A percentile compares a stretch with the other conserved stretches of the same genome.
phyloP scores from a whole-genome alignment of 2,113 vertebrate species.

The Anhinga anhinga region DNA sequence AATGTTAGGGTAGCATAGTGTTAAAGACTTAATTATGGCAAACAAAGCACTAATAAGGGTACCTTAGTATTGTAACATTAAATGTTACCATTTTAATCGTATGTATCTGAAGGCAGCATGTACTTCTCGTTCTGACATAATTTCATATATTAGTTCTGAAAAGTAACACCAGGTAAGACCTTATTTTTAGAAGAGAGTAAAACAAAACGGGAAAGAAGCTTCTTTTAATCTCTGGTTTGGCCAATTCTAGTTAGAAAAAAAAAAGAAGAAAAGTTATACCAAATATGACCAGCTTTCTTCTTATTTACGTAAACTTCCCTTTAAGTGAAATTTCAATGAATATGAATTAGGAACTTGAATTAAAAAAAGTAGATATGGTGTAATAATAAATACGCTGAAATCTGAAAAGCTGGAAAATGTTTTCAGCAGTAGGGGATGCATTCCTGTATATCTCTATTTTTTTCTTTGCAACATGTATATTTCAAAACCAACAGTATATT shows the following conservation, averaged over 20 bases:
- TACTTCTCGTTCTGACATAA: background rate
- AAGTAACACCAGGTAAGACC: background rate
- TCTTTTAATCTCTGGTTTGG: background rate
- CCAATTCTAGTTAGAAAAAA: background rate
- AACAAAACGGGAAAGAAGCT: background rate
- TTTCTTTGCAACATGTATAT: background rate
- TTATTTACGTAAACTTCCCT: background rate
- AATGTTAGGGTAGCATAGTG: background rate
- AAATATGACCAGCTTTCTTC: background rate
- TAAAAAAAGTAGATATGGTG: background rate
- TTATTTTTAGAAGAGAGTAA: background rate
- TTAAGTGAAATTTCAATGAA: background rate
- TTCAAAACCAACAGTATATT: background rate
- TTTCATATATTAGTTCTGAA: background rate
- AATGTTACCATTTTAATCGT: background rate
- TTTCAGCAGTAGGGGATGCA: background rate
- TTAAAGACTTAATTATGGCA: background rate
- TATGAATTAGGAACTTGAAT: background rate
- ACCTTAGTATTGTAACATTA: background rate
- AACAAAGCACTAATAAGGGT: background rate
- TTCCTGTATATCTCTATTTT: background rate
- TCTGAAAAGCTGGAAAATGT: background rate
- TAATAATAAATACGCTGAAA: background rate
- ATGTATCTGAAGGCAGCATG: background rate
- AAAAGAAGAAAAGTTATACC: background rate